A percentile compares a stretch with the other conserved stretches of the same genome.
Evolutionary conservation across 2,113 vertebrate genomes (phyloP).

Genomic region (Myotis lucifugus): DNA sequence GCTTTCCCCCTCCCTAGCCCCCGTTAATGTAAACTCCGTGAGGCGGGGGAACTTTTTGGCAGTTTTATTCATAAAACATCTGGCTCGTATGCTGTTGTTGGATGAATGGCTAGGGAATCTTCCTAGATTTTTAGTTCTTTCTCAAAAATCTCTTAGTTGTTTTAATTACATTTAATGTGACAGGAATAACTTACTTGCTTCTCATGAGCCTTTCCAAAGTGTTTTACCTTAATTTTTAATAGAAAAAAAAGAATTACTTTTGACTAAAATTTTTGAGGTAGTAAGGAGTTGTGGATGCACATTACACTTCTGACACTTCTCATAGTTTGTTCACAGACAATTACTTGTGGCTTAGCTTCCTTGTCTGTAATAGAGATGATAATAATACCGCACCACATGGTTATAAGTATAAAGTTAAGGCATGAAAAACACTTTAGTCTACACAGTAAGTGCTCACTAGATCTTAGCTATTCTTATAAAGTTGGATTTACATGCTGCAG

Average conservation of each 20-base stretch:
- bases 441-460: not conserved
- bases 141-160: not conserved
- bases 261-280: not conserved
- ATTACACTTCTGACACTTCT: not conserved
- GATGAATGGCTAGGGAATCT: not conserved
- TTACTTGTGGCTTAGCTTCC: not conserved
- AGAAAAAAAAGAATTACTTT: not conserved
- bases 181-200: not conserved
- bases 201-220: not conserved
- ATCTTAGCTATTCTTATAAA: not conserved
- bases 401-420: not conserved
- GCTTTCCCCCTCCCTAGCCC: accelerated
- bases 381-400: not conserved
- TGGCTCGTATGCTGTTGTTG: not conserved
- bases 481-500: not conserved
- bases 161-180: not conserved
- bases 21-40: not conserved
- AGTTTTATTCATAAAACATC: not conserved
- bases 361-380: not conserved
- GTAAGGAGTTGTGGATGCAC: not conserved
- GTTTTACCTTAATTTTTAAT: not conserved
- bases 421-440: not conserved
- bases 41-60: not conserved
- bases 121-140: not conserved
- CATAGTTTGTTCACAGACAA: not conserved